Percentiles rank a stretch among this genome's conserved stretches.
These are phyloP conservation scores for Thaleichthys pacificus DNA, from an alignment of 2,797 vertebrate genomes.

Conservation along the genomic window DNA sequence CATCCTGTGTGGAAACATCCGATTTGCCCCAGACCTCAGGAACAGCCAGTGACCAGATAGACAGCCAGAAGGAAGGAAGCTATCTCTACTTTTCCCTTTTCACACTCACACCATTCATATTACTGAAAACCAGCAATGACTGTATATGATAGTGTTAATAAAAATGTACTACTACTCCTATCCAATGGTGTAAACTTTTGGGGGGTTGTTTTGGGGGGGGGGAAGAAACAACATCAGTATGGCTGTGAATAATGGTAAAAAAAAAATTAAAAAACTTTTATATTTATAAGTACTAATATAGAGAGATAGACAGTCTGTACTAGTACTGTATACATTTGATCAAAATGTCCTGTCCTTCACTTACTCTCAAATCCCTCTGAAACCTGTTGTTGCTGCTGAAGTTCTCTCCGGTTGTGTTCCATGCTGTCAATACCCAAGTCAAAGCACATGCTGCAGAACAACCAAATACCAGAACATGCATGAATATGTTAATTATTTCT, in stretches of 20 bases:
- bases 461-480: conserved; percentile 46
- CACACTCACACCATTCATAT: conserved; percentile 36
- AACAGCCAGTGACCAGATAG: conserved; percentile 72
- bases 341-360: conserved; percentile 38
- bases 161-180: background rate
- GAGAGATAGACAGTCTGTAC: background rate
- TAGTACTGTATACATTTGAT: conserved; percentile 25
- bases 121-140: background rate
- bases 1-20: conserved; percentile 56
- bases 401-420: conserved; percentile 76
- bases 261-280: no score
- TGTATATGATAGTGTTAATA: background rate
- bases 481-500: conserved; percentile 62
- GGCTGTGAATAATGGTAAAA: no score
- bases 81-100: background rate
- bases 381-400: conserved; percentile 71
- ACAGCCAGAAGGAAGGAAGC: background rate
- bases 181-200: no score
- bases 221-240: no score
- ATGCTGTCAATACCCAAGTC: conserved; percentile 75
- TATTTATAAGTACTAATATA: no score
- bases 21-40: conserved; percentile 58
- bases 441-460: conserved; percentile 79
- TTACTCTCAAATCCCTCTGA: conserved; percentile 68
- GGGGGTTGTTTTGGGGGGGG: no score